Percentiles rank a stretch among this genome's conserved stretches.
phyloP scores from a whole-genome alignment of 2,888 invertebrate genomes.

The Acleris laterana region DNA sequence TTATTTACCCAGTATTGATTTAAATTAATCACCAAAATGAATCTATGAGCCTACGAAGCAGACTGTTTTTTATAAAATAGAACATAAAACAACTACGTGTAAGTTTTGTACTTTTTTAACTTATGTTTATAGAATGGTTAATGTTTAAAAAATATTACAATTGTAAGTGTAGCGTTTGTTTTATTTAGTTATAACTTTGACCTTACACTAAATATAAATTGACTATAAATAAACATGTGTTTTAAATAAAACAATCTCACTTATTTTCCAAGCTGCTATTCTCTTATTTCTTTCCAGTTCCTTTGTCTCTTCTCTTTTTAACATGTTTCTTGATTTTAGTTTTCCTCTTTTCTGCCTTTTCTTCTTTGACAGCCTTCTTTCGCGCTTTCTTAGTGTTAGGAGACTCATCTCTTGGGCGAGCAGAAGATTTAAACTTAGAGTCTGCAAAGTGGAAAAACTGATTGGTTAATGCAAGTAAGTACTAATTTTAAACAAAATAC shows the following conservation, averaged over 20 bases:
- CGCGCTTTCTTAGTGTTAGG: conserved; percentile 91
- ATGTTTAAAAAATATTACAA: conserved; percentile 14
- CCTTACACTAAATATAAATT: neutral
- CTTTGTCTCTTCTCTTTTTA: conserved; percentile 94
- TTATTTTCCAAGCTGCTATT: conserved; percentile 14
- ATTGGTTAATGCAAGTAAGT: neutral
- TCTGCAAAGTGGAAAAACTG: conserved; percentile 50
- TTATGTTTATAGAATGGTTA: neutral
- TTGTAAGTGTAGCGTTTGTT: conserved; percentile 17
- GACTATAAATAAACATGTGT: neutral
- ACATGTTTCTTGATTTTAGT: conserved; percentile 96
- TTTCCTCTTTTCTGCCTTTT: conserved; percentile 94
- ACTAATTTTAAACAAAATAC: neutral
- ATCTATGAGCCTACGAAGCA: conserved; percentile 10
- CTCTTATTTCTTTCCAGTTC: conserved; percentile 63
- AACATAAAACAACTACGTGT: neutral
- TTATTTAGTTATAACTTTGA: conserved; percentile 20
- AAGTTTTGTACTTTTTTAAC: conserved; percentile 25
- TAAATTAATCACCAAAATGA: conserved; percentile 14
- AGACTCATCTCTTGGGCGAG: conserved; percentile 91
- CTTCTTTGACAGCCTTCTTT: conserved; percentile 95
- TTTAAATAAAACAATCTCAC: conserved; percentile 3
- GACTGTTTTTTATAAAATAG: conserved; percentile 17
- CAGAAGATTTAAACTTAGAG: conserved; percentile 85
- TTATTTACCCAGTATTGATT: neutral